Conservation (phyloP, 2,113 vertebrate species). For the Uria lomvia region DNA sequence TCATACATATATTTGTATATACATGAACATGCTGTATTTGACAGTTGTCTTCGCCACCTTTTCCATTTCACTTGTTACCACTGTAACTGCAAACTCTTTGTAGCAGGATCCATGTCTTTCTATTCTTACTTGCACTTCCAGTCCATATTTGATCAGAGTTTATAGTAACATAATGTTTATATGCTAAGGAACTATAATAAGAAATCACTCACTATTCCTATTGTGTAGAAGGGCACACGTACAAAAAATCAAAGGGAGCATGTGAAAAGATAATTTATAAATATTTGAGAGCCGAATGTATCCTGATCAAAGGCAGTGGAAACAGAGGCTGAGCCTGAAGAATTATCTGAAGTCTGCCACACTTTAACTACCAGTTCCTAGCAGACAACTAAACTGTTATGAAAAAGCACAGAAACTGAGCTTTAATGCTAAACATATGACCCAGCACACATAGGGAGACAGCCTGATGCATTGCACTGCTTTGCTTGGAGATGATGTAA, state of each 20-base stretch:
- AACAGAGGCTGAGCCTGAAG: slow-evolving; percentile 2
- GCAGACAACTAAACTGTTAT: slow-evolving; percentile 13
- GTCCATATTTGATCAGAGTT: neutral
- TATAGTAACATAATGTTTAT: neutral
- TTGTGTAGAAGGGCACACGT: neutral
- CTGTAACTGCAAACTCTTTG: neutral
- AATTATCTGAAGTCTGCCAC: slow-evolving; percentile 14
- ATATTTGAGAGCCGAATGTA: neutral
- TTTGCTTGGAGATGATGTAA: neutral
- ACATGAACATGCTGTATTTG: neutral
- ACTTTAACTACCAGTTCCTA: slow-evolving; percentile 11
- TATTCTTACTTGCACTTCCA: neutral
- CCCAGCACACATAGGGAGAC: neutral
- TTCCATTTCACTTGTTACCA: neutral
- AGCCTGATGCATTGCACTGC: neutral
- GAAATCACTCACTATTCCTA: neutral
- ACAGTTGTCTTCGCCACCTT: neutral
- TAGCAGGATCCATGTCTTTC: neutral
- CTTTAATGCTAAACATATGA: slow-evolving; percentile 43
- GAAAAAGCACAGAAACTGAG: slow-evolving; percentile 37
- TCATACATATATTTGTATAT: neutral
- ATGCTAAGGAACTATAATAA: neutral
- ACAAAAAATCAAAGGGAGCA: neutral
- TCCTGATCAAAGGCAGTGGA: slow-evolving; percentile 41
- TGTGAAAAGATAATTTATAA: neutral